Conservation (phyloP, 1,140 invertebrate genomes). For the Neomicropteryx cornuta region DNA sequence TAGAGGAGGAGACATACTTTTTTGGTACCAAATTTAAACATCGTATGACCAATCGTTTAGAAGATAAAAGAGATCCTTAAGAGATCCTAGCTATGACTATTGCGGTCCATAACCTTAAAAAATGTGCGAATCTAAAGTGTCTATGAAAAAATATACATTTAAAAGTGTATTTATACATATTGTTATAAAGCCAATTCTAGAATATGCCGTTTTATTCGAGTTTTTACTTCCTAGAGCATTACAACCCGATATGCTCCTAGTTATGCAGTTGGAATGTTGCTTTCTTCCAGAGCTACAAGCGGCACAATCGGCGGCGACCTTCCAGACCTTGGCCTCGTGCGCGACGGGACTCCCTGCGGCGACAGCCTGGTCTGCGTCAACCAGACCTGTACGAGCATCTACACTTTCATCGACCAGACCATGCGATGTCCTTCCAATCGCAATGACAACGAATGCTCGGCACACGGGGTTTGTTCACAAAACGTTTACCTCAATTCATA, state of each 20-base stretch:
- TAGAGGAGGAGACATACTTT: too few species aligned
- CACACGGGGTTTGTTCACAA: constrained; percentile 76
- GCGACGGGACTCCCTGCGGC: constrained; percentile 85
- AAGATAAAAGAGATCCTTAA: too few species aligned
- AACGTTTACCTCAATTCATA: too few species aligned
- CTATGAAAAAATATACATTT: not conserved
- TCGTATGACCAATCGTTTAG: too few species aligned
- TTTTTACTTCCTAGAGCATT: constrained; percentile 8
- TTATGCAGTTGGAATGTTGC: not conserved
- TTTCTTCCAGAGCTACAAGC: constrained; percentile 50
- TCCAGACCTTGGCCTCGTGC: constrained; percentile 64
- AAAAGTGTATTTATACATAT: not conserved
- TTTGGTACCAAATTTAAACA: too few species aligned
- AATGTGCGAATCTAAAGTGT: too few species aligned
- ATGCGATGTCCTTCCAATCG: constrained; percentile 86
- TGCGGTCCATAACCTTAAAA: too few species aligned
- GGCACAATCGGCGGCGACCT: constrained; percentile 53
- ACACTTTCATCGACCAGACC: constrained; percentile 68
- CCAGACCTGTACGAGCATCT: constrained; percentile 79
- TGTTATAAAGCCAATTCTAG: not conserved
- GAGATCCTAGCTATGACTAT: too few species aligned
- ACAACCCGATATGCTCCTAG: not conserved
- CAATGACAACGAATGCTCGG: constrained; percentile 81
- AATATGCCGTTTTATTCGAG: constrained; percentile 6
- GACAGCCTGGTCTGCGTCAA: constrained; percentile 86